A percentile compares a stretch with the other conserved stretches of the same genome.
Conservation (phyloP, 2,797 vertebrate genomes). For the Coccyzus lansbergi region DNA sequence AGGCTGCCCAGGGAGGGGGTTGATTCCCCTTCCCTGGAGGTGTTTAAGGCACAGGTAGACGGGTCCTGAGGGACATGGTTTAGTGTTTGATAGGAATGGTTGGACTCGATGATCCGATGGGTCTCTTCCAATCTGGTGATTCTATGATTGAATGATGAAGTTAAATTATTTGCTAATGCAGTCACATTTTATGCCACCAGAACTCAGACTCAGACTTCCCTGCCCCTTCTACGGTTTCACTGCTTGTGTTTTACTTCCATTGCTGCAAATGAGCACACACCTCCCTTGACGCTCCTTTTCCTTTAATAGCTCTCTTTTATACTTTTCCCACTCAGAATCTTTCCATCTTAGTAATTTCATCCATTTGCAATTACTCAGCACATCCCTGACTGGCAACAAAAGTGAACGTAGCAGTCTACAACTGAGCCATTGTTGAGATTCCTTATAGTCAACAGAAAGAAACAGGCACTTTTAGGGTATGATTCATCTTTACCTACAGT, state of each 20-base stretch:
- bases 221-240: not conserved
- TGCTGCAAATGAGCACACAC: not conserved
- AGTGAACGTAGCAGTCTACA: not conserved
- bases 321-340: not conserved
- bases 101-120: too few species aligned
- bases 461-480: not conserved
- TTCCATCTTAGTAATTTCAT: not conserved
- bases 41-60: too few species aligned
- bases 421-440: not conserved
- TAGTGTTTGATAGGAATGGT: too few species aligned
- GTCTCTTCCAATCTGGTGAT: too few species aligned
- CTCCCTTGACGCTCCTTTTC: not conserved
- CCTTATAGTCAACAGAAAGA: not conserved
- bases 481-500: conserved; percentile 8
- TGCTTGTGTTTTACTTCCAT: not conserved
- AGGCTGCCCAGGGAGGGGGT: too few species aligned
- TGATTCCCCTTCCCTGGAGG: too few species aligned
- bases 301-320: not conserved
- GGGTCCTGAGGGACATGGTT: too few species aligned
- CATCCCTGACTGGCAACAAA: not conserved
- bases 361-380: not conserved
- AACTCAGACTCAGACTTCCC: not conserved
- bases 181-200: not conserved
- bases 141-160: too few species aligned
- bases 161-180: not conserved